Conservation (phyloP, 2,797 vertebrate species). For the Acrossocheilus fasciatus region DNA sequence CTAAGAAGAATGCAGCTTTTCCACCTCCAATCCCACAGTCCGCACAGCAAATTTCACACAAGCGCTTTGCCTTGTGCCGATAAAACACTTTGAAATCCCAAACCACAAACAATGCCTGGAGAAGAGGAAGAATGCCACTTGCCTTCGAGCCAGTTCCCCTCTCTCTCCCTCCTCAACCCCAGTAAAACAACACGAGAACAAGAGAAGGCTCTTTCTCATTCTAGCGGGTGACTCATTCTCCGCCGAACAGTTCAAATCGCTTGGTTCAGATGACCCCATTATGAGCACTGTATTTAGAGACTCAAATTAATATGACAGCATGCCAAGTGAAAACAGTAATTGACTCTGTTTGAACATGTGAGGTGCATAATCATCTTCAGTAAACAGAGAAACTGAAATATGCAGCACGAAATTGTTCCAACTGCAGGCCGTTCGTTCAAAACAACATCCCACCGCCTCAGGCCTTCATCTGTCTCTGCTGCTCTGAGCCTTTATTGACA, state of each 20-base stretch:
- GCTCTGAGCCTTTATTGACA: conserved; percentile 66
- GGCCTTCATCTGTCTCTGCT: conserved; percentile 70
- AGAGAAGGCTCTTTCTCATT: conserved; percentile 5
- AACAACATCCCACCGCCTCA: conserved; percentile 59
- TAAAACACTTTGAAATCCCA: conserved; percentile 76
- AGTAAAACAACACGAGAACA: conserved; percentile 50
- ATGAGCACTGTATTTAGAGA: conserved; percentile 31
- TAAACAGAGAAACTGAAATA: conserved; percentile 61
- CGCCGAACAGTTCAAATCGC: conserved; percentile 9
- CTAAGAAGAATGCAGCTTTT: conserved; percentile 71
- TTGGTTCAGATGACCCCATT: conserved; percentile 31
- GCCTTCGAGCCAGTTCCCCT: conserved; percentile 70
- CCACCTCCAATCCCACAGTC: conserved; percentile 69
- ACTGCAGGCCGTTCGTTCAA: conserved; percentile 63
- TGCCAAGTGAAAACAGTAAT: conserved; percentile 31
- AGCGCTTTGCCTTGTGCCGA: conserved; percentile 72
- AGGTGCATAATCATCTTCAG: conserved; percentile 8
- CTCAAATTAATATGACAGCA: conserved; percentile 41
- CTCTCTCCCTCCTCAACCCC: conserved; percentile 62
- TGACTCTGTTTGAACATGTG: conserved; percentile 32
- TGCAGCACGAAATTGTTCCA: conserved; percentile 60
- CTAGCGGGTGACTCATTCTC: conserved; percentile 21
- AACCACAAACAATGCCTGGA: conserved; percentile 74
- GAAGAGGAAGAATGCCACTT: conserved; percentile 66
- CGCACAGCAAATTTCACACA: conserved; percentile 75